Conservation (phyloP, 2,888 invertebrate species). For the Limulus polyphemus region DNA sequence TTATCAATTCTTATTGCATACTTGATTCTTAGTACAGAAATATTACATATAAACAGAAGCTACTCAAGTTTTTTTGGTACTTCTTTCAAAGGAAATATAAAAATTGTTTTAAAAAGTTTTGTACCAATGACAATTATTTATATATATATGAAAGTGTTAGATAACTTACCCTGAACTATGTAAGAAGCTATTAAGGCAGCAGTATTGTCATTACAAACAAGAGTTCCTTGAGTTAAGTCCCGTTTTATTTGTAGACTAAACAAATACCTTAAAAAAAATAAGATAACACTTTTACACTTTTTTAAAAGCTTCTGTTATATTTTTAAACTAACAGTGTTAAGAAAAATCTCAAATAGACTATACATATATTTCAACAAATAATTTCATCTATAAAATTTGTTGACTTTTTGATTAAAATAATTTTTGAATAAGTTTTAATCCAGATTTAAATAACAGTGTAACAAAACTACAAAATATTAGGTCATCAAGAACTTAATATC, state of each 20-base stretch:
- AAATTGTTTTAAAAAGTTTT: neutral
- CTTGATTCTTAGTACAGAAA: no score
- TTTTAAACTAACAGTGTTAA: neutral
- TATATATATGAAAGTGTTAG: neutral
- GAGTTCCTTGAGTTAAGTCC: slow-evolving; percentile 76
- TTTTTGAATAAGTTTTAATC: no score
- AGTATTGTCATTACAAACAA: slow-evolving; percentile 97
- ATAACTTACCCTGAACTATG: slow-evolving; percentile 69
- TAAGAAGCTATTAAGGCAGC: slow-evolving; percentile 96
- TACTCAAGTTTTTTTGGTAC: slow-evolving; percentile 3
- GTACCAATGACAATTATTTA: neutral
- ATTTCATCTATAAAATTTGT: neutral
- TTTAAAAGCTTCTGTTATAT: neutral
- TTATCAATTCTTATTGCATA: no score
- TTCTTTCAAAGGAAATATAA: neutral
- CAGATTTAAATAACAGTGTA: no score
- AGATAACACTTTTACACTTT: neutral
- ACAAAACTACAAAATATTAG: neutral
- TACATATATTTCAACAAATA: neutral
- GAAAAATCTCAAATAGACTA: neutral
- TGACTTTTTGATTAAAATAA: no score
- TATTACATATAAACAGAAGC: no score
- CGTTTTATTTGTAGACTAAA: slow-evolving; percentile 95
- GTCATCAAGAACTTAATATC: no score
- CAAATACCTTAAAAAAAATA: slow-evolving; percentile 54